These are phyloP conservation scores for Adineta ricciae DNA, from an alignment of 2,888 invertebrate genomes.

Conservation along the genomic window DNA sequence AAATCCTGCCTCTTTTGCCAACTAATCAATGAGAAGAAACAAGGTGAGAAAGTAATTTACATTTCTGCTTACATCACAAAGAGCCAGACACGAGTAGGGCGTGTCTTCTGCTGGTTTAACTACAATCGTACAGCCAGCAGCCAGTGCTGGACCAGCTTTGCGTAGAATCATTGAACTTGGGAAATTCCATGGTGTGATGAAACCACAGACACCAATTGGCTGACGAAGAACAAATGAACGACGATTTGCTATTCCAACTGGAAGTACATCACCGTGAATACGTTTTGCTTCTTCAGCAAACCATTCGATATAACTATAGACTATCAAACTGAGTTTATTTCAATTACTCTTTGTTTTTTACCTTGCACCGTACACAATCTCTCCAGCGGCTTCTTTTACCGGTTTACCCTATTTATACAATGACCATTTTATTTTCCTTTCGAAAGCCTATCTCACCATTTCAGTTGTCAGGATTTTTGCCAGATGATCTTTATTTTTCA, in stretches of 20 bases:
- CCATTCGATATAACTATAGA: slow-evolving; percentile 64
- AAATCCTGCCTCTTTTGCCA: slow-evolving; percentile 79
- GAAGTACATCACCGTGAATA: slow-evolving; percentile 61
- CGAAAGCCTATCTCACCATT: background rate
- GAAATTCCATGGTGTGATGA: slow-evolving; percentile 77
- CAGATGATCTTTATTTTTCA: background rate
- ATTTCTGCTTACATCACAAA: slow-evolving; percentile 57
- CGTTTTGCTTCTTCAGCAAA: slow-evolving; percentile 84
- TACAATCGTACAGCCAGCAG: slow-evolving; percentile 81
- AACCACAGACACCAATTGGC: slow-evolving; percentile 82
- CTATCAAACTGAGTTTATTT: background rate
- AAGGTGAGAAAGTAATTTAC: no score
- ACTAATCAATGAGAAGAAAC: slow-evolving; percentile 38
- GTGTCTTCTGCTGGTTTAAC: slow-evolving; percentile 84
- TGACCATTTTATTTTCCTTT: no score
- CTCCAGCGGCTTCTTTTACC: background rate
- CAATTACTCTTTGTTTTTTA: background rate
- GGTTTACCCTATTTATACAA: slow-evolving; percentile 6
- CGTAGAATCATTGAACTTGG: slow-evolving; percentile 95
- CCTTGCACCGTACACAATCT: background rate
- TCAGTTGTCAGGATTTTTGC: slow-evolving; percentile 13
- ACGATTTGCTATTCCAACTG: slow-evolving; percentile 63
- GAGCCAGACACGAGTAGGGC: slow-evolving; percentile 77
- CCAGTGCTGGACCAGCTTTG: slow-evolving; percentile 83
- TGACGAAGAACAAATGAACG: slow-evolving; percentile 58